A percentile compares a stretch with the other conserved stretches of the same genome.
phyloP scores from a whole-genome alignment of 2,113 vertebrate species.

The Rhinoptilus africanus region DNA sequence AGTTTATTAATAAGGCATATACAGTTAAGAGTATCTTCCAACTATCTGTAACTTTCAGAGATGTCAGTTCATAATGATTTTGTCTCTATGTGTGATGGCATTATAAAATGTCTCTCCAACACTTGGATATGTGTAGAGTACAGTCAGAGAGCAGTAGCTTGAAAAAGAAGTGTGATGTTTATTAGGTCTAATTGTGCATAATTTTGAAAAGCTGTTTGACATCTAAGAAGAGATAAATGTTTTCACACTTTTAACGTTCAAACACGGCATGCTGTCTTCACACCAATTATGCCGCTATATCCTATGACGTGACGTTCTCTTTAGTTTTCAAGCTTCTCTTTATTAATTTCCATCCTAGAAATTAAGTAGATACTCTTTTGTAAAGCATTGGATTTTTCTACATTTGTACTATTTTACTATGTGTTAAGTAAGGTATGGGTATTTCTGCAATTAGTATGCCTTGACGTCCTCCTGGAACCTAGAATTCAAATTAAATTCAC shows the following conservation, averaged over 20 bases:
- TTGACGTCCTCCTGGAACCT: background rate
- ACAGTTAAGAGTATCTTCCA: background rate
- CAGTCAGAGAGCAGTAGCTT: constrained; percentile 24
- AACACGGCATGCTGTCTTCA: constrained; percentile 69
- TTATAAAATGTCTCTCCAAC: background rate
- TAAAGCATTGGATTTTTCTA: background rate
- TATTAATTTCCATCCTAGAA: constrained; percentile 45
- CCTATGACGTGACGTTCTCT: constrained; percentile 71
- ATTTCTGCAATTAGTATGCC: background rate
- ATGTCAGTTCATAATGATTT: background rate
- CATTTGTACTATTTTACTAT: background rate
- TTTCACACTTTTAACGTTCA: constrained; percentile 78
- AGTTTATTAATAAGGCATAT: background rate
- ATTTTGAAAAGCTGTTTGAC: constrained; percentile 53
- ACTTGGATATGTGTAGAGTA: background rate
- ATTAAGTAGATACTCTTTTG: background rate
- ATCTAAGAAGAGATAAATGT: constrained; percentile 73
- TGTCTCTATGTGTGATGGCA: background rate
- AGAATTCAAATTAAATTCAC: background rate
- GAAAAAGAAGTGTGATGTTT: constrained; percentile 46
- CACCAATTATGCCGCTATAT: constrained; percentile 77
- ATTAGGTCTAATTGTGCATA: constrained; percentile 45
- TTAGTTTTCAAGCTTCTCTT: constrained; percentile 72
- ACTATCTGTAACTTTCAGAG: background rate
- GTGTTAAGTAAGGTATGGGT: background rate